A percentile compares a stretch with the other conserved stretches of the same genome.
Evolutionary conservation across 1,140 invertebrate species (phyloP).

Genomic region (Tenebrio molitor): DNA sequence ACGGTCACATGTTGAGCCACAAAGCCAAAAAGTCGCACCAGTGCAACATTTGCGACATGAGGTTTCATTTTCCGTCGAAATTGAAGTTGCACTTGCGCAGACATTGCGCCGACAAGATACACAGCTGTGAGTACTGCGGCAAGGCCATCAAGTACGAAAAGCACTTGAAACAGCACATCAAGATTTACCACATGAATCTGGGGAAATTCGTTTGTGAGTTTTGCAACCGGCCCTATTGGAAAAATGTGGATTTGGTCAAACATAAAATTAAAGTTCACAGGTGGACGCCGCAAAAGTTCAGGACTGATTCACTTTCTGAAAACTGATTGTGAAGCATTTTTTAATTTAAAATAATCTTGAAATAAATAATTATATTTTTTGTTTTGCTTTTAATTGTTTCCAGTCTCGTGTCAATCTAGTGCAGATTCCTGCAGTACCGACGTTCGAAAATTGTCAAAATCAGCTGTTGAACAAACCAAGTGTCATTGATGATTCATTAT

Average conservation of each 20-base stretch:
- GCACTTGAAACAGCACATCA: neutral
- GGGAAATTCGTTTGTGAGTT: slow-evolving; percentile 6
- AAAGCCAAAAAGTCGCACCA: neutral
- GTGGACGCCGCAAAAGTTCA: neutral
- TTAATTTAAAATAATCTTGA: no score
- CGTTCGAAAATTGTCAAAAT: slow-evolving; percentile 40
- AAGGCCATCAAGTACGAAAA: neutral
- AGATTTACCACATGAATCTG: slow-evolving; percentile 2
- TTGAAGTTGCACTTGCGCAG: neutral
- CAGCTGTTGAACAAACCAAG: slow-evolving; percentile 36
- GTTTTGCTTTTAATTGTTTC: no score
- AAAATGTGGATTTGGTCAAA: neutral
- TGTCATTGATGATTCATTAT: slow-evolving; percentile 47
- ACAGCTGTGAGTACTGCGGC: neutral
- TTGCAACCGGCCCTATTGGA: slow-evolving; percentile 9
- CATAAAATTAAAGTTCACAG: slow-evolving; percentile 1
- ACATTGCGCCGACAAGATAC: neutral
- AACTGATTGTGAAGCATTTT: no score
- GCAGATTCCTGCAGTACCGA: no score
- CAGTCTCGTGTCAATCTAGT: no score
- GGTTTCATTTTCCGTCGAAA: neutral
- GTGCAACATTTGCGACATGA: neutral
- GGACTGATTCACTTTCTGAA: no score
- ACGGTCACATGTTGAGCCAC: neutral
- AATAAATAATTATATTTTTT: no score